Percentiles rank a stretch among this genome's conserved stretches.
phyloP scores from a whole-genome alignment of 2,797 vertebrate species.

The Mormyrus proboscirostris region DNA sequence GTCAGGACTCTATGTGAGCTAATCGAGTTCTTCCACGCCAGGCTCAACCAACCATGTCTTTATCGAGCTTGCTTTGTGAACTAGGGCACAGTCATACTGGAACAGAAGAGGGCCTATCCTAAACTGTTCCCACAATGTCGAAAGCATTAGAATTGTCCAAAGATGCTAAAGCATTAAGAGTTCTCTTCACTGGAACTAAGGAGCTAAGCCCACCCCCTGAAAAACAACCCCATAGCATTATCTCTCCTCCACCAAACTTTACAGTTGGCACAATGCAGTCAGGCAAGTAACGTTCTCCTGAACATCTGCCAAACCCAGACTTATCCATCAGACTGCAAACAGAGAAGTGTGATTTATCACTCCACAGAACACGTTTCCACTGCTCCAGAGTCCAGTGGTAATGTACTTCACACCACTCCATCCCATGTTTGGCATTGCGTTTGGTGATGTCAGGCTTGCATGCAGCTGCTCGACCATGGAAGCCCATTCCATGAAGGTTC shows the following conservation, averaged over 20 bases:
- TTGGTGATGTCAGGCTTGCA: background rate
- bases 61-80: background rate
- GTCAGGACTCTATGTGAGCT: background rate
- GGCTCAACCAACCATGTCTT: background rate
- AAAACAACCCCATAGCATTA: background rate
- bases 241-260: background rate
- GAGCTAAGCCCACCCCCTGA: background rate
- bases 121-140: background rate
- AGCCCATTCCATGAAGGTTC: background rate
- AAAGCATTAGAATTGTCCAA: background rate
- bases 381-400: background rate
- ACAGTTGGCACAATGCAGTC: background rate
- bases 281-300: background rate
- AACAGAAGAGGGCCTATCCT: background rate
- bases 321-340: background rate
- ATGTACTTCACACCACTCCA: background rate
- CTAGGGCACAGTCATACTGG: background rate
- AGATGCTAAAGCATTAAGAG: background rate
- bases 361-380: background rate
- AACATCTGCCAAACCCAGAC: background rate
- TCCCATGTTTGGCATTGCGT: background rate
- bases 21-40: background rate
- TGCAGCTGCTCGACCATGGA: background rate
- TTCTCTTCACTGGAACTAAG: background rate
- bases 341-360: background rate